Evolutionary conservation across 2,113 vertebrate species (phyloP).

Genomic region (Prietella phreatophila): DNA sequence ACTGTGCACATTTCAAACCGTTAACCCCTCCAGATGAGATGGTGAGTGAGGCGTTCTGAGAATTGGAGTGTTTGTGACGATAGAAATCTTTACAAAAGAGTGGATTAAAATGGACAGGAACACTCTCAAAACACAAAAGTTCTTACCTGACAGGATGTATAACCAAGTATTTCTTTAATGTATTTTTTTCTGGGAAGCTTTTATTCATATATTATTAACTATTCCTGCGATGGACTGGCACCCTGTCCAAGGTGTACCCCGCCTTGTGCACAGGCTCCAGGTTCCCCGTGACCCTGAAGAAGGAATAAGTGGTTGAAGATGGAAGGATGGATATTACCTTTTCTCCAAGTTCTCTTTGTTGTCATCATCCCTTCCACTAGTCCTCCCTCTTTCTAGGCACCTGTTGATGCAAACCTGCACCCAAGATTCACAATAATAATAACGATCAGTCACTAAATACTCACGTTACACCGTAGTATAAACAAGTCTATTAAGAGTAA

Average conservation of each 20-base stretch:
- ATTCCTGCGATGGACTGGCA: too few species aligned
- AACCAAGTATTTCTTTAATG: too few species aligned
- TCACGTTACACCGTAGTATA: background rate
- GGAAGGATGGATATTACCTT: too few species aligned
- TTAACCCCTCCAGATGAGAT: background rate
- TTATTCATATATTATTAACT: background rate
- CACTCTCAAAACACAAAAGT: too few species aligned
- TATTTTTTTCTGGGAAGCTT: too few species aligned
- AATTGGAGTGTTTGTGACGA: background rate
- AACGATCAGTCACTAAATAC: background rate
- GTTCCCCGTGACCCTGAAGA: too few species aligned
- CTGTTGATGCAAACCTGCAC: conserved; percentile 84
- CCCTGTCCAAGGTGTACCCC: too few species aligned
- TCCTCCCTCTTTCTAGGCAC: conserved; percentile 93
- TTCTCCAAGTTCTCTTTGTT: conserved; percentile 93
- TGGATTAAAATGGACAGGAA: background rate
- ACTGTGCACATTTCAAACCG: background rate
- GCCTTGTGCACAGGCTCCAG: too few species aligned
- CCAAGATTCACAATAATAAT: background rate
- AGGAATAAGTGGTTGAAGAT: too few species aligned
- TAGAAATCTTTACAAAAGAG: background rate
- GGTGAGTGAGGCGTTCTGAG: background rate
- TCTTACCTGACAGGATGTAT: too few species aligned
- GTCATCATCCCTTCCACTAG: conserved; percentile 92
- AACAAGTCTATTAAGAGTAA: background rate